Percentiles rank a stretch among this genome's conserved stretches.
Conservation (phyloP, 2,888 invertebrate species). For the Drosophila atroscutellata region DNA sequence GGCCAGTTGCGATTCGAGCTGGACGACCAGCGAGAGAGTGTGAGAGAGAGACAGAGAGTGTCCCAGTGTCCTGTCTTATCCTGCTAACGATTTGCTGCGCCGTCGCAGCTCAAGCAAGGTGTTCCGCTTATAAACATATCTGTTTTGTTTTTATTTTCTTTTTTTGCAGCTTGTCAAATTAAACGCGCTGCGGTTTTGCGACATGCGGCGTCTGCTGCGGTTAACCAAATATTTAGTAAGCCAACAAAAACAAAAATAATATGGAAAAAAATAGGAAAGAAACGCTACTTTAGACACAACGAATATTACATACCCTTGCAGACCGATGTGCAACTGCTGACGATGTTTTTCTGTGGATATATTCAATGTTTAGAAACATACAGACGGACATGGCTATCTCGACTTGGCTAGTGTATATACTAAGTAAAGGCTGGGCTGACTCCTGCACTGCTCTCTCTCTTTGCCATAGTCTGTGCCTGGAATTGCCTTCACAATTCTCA, state of each 20-base stretch:
- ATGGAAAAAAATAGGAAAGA: not conserved
- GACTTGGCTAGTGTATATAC: not conserved
- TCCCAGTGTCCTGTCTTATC: conserved; percentile 15
- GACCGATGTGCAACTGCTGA: not conserved
- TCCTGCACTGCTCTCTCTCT: not conserved
- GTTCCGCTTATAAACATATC: conserved; percentile 40
- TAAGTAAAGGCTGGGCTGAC: not conserved
- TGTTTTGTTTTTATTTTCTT: not conserved
- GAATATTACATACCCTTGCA: not conserved
- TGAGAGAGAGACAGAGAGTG: not conserved
- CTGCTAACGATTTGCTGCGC: conserved; percentile 41
- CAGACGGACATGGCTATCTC: not conserved
- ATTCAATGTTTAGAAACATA: not conserved
- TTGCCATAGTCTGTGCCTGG: not conserved
- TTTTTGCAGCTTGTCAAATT: conserved; percentile 62
- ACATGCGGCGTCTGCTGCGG: conserved; percentile 78
- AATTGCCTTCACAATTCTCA: conserved; percentile 55
- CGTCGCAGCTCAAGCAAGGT: conserved; percentile 55
- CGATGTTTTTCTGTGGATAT: not conserved
- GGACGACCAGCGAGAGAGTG: conserved; percentile 6
- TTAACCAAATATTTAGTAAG: conserved; percentile 59
- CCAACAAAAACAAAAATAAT: conserved; percentile 2
- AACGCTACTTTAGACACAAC: no score
- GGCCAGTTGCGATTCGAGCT: conserved; percentile 53
- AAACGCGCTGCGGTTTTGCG: conserved; percentile 81